phyloP scores from a whole-genome alignment of 2,888 invertebrate genomes.

The Ormyrus pomaceus region DNA sequence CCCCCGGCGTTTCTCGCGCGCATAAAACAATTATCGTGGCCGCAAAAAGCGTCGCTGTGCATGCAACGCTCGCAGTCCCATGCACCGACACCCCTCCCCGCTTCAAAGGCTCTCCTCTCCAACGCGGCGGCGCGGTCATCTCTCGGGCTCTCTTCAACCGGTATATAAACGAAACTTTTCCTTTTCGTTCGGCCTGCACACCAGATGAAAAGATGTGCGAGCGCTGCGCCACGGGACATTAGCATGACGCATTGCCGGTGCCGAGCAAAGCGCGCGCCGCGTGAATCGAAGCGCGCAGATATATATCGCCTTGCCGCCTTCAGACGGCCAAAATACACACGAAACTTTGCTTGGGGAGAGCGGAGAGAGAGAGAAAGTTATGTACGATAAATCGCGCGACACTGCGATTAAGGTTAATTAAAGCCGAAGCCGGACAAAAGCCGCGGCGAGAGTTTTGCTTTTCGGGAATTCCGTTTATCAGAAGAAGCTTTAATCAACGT shows the following conservation, averaged over 20 bases:
- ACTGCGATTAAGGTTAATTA: constrained; percentile 53
- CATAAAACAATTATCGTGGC: too few species aligned
- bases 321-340: constrained; percentile 48
- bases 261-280: constrained; percentile 50
- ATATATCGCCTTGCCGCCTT: constrained; percentile 24
- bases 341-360: not conserved
- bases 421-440: not conserved
- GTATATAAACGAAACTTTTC: not conserved
- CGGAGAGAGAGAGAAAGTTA: not conserved
- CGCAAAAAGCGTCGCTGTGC: too few species aligned
- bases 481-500: too few species aligned
- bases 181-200: not conserved
- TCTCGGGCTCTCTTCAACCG: too few species aligned
- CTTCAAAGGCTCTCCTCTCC: too few species aligned
- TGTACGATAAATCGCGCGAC: constrained; percentile 34
- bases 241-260: constrained; percentile 68
- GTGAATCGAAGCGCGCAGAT: constrained; percentile 64
- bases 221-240: constrained; percentile 66
- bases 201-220: constrained; percentile 45
- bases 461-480: too few species aligned
- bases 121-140: too few species aligned
- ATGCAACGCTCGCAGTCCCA: too few species aligned
- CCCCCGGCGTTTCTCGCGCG: too few species aligned
- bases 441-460: too few species aligned
- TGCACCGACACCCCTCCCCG: too few species aligned